Conservation (phyloP, 2,888 invertebrate genomes). For the Drosophila merina region DNA sequence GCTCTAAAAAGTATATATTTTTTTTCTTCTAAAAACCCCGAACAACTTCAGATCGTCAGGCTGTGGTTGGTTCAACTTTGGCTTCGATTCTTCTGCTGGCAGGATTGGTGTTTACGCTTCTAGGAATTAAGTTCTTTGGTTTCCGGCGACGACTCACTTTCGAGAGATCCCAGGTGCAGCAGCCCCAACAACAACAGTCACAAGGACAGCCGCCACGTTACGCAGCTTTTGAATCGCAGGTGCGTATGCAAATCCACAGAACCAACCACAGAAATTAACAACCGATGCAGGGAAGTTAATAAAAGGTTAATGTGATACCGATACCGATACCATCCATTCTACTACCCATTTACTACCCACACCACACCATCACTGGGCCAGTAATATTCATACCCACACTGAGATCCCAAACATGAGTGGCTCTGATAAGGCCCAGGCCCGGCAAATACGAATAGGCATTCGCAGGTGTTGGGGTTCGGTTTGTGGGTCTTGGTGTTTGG, state of each 20-base stretch:
- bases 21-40: not conserved
- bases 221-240: conserved; percentile 68
- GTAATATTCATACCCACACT: not conserved
- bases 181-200: conserved; percentile 24
- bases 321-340: conserved; percentile 29
- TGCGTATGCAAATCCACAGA: conserved; percentile 45
- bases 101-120: conserved; percentile 76
- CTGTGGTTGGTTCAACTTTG: conserved; percentile 44
- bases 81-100: conserved; percentile 60
- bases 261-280: conserved; percentile 24
- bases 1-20: too few relatives aligned
- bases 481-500: conserved; percentile 10
- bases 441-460: conserved; percentile 11
- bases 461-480: conserved; percentile 21
- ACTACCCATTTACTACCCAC: conserved; percentile 5
- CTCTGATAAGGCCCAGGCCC: conserved; percentile 54
- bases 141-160: conserved; percentile 84
- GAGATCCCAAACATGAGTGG: conserved; percentile 21
- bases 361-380: conserved; percentile 21
- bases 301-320: conserved; percentile 59
- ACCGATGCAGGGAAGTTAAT: conserved; percentile 61
- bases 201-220: conserved; percentile 57
- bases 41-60: conserved; percentile 39
- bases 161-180: conserved; percentile 46
- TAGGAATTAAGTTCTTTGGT: conserved; percentile 85